Conservation (phyloP, 2,888 invertebrate genomes). For the Asteroscopus sphinx region DNA sequence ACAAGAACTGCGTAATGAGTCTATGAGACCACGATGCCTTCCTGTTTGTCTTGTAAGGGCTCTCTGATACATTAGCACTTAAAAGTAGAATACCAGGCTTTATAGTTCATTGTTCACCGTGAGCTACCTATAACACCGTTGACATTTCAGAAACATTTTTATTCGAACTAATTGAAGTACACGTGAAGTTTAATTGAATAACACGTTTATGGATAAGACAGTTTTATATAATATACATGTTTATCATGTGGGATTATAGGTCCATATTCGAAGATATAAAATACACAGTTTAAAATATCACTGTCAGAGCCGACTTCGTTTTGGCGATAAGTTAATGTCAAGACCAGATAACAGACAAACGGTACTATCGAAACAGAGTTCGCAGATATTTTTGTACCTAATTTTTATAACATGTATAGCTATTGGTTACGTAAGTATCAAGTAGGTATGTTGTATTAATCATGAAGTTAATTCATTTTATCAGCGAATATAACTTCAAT, state of each 20-base stretch:
- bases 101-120: background rate
- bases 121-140: background rate
- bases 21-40: conserved; percentile 27
- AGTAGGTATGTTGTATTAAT: background rate
- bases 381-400: too few relatives aligned
- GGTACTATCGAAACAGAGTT: too few relatives aligned
- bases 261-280: too few relatives aligned
- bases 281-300: too few relatives aligned
- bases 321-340: conserved; percentile 10
- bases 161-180: conserved; percentile 8
- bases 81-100: conserved; percentile 28
- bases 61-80: conserved; percentile 1
- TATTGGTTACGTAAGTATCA: too few relatives aligned
- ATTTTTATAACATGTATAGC: too few relatives aligned
- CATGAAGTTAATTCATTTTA: background rate
- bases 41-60: conserved; percentile 45
- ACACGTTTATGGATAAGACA: conserved; percentile 2
- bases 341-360: conserved; percentile 8
- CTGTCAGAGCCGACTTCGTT: background rate
- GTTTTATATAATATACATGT: conserved; percentile 1
- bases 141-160: conserved; percentile 23
- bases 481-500: background rate
- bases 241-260: conserved; percentile 7
- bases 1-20: conserved; percentile 29
- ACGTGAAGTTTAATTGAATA: conserved; percentile 1